Evolutionary conservation across 2,113 vertebrate genomes (phyloP).

Genomic region (Nothocercus julius): DNA sequence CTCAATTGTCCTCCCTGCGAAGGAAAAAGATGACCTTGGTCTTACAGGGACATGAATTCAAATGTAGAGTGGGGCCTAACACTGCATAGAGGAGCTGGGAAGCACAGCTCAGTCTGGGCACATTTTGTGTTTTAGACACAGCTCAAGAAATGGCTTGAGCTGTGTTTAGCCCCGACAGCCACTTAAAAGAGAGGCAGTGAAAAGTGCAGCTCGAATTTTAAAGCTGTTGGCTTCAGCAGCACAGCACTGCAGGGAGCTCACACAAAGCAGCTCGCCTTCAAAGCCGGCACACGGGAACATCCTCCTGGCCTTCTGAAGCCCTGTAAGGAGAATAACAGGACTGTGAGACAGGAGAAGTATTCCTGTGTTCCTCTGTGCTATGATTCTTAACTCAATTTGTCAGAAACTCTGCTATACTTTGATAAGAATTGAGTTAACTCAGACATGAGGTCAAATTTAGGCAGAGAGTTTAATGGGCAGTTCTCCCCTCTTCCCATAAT

Average conservation of each 20-base stretch:
- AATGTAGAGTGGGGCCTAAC: neutral
- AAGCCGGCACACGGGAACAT: neutral
- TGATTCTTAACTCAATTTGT: neutral
- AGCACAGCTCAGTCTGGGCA: neutral
- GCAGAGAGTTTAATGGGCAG: neutral
- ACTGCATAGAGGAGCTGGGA: neutral
- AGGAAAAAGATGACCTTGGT: neutral
- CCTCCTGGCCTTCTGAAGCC: neutral
- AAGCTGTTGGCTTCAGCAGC: neutral
- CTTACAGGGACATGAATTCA: neutral
- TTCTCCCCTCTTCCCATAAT: neutral
- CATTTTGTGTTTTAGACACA: neutral
- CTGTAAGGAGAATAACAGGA: neutral
- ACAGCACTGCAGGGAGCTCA: slow-evolving; percentile 27
- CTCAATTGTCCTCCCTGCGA: neutral
- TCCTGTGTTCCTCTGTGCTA: neutral
- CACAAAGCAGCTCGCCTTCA: slow-evolving; percentile 36
- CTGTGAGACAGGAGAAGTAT: neutral
- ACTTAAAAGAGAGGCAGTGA: slow-evolving; percentile 13
- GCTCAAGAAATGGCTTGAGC: slow-evolving; percentile 12
- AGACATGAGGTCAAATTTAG: slow-evolving; percentile 18
- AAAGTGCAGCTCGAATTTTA: slow-evolving; percentile 8
- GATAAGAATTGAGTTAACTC: neutral
- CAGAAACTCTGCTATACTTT: neutral
- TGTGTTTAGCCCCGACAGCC: neutral